Percentiles rank a stretch among this genome's conserved stretches.
These are phyloP conservation scores for Saguinus imperator DNA, from an alignment of 2,113 vertebrate genomes.

Conservation along the genomic window DNA sequence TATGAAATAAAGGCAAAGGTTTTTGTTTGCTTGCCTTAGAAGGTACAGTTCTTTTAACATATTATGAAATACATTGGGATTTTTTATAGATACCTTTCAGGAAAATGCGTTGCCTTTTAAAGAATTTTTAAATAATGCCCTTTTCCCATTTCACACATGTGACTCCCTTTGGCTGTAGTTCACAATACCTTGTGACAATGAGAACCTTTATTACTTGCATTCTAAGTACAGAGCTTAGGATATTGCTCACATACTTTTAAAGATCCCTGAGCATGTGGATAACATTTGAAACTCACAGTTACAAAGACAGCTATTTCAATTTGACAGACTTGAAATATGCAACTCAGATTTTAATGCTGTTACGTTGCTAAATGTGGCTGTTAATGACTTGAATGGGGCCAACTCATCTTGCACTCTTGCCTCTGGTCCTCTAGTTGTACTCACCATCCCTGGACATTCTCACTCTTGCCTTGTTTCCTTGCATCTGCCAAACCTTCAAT, in stretches of 20 bases:
- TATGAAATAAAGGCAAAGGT: not conserved
- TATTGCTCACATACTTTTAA: not conserved
- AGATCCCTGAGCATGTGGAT: not conserved
- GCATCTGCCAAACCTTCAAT: rapidly evolving
- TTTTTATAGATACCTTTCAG: not conserved
- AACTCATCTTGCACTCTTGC: not conserved
- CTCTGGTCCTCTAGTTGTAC: not conserved
- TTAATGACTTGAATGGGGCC: not conserved
- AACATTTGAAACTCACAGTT: not conserved
- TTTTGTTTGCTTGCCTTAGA: not conserved
- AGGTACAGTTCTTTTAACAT: not conserved
- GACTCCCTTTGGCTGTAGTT: not conserved
- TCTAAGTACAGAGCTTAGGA: not conserved
- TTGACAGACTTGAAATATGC: not conserved
- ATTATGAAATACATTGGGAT: not conserved
- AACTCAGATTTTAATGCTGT: not conserved
- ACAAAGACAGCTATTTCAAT: not conserved
- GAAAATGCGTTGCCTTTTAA: not conserved
- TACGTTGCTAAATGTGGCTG: rapidly evolving
- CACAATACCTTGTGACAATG: not conserved
- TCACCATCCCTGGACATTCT: no score
- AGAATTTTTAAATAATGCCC: not conserved
- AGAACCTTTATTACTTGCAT: not conserved
- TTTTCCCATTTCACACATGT: not conserved
- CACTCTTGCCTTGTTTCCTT: not conserved